These are phyloP conservation scores for Syngnathoides biaculeatus DNA, from an alignment of 2,113 vertebrate species.

Conservation along the genomic window DNA sequence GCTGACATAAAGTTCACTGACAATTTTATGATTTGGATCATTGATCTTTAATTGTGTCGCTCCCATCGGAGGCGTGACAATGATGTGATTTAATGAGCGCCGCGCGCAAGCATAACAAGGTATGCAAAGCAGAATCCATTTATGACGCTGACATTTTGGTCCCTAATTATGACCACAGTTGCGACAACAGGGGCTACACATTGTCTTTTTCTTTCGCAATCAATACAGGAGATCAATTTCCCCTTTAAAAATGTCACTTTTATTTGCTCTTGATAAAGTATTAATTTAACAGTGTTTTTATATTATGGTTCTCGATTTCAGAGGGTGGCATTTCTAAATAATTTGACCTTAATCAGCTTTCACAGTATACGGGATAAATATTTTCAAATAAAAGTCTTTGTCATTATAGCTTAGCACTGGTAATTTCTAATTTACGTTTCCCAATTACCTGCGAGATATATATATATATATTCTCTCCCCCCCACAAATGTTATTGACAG, in stretches of 20 bases:
- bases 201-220: not conserved
- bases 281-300: not conserved
- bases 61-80: conserved; percentile 15
- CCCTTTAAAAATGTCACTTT: not conserved
- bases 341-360: not conserved
- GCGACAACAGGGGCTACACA: too few relatives aligned
- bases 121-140: conserved; percentile 24
- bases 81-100: conserved; percentile 28
- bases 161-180: conserved; percentile 6
- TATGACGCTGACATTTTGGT: conserved; percentile 30
- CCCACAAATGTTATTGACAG: not conserved
- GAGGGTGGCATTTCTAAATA: not conserved
- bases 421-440: not conserved
- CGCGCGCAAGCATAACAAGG: conserved; percentile 22
- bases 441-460: not conserved
- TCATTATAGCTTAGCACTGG: too few relatives aligned
- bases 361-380: not conserved
- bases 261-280: not conserved
- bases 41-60: conserved; percentile 24
- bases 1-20: not conserved
- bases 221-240: not conserved
- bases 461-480: too few relatives aligned
- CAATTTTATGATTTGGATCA: not conserved
- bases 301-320: not conserved
- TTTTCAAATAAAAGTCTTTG: not conserved